Evolutionary conservation across 2,113 vertebrate species (phyloP), one percentile per base, ranked within the genome.

Genomic region (Pteruthius melanotis): DNA sequence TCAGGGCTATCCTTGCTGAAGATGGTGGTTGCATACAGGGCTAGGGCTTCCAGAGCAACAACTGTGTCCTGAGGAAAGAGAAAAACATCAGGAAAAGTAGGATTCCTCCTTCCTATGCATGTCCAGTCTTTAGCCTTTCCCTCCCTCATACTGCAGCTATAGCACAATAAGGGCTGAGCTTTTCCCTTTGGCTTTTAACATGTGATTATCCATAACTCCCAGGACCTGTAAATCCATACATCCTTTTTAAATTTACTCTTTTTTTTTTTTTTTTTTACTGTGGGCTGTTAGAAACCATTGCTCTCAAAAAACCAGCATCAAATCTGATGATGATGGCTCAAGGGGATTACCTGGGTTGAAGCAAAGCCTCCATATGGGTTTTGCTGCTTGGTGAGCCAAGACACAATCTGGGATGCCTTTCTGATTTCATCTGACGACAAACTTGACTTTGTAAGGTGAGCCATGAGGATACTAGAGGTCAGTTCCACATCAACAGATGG

Each of bases 401-500:
- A 94, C 23, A 97, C 89, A 5, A 96, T 97, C 69, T 17, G 37
- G 0, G 65, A 63, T 30, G 95, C 96, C 12, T 80, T 60, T 30
- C 23, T 63, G 27, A 98, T 92, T 37, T 98, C 97, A 50, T 97
- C 85, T 30, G 85, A 23, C 6, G 88, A 75, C 1, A 89, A 94
- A 63, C 81, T 75, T 15, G 96, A 59, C 50, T 91, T 87, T 54
- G 83, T 93, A 60, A 98, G 91, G 31, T 92, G 33, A 77, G 96
- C 81, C 10, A 98, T 96, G 59, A 98, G 97, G 50, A 97, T 93
- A 2, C 79, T 97, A 68, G 97, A 57, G 0, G 97, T 98, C 95
- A 98, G 87, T 90, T 98, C 98, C 81, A 98, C 98, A 61, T 98
- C 95, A 30, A 96, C 97, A n/a, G 97, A 98, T 13, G 95, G 94